phyloP scores from a whole-genome alignment of 1,140 invertebrate genomes.

The Lasaia peninsularis region DNA sequence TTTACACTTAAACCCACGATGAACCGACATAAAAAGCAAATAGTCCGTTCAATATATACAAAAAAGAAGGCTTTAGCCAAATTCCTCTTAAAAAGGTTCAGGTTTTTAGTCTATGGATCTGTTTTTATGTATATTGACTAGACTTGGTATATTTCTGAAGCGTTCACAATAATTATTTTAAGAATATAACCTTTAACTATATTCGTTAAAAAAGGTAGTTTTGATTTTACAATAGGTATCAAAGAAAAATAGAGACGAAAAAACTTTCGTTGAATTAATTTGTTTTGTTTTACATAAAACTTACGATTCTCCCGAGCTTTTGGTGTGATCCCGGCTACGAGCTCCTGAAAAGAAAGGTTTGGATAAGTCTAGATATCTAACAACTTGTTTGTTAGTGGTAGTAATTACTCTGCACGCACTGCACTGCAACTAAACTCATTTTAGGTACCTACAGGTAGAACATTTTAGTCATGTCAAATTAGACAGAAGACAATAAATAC shows the following conservation, averaged over 20 bases:
- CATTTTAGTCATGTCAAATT: too few species aligned
- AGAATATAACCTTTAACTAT: too few species aligned
- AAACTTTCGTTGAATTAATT: background rate
- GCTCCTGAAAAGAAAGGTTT: conserved; percentile 26
- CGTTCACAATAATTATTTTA: too few species aligned
- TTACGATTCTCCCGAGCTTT: conserved; percentile 67
- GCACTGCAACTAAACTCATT: too few species aligned
- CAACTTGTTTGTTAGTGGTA: background rate
- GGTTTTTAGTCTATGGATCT: too few species aligned
- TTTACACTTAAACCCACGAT: conserved; percentile 21
- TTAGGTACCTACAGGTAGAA: too few species aligned
- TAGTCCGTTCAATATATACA: background rate
- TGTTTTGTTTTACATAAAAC: conserved; percentile 28
- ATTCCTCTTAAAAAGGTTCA: too few species aligned
- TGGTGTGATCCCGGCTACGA: conserved; percentile 46
- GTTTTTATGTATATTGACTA: too few species aligned
- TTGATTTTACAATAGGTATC: background rate
- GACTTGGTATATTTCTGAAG: too few species aligned
- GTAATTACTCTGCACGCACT: too few species aligned
- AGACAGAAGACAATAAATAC: too few species aligned
- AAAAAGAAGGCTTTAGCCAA: background rate
- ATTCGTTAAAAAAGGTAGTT: too few species aligned
- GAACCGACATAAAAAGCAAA: background rate
- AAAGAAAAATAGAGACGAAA: background rate
- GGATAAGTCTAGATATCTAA: background rate